A percentile compares a stretch with the other conserved stretches of the same genome.
Evolutionary conservation across 2,888 invertebrate genomes (phyloP).

Genomic region (Liodrosophila aerea): DNA sequence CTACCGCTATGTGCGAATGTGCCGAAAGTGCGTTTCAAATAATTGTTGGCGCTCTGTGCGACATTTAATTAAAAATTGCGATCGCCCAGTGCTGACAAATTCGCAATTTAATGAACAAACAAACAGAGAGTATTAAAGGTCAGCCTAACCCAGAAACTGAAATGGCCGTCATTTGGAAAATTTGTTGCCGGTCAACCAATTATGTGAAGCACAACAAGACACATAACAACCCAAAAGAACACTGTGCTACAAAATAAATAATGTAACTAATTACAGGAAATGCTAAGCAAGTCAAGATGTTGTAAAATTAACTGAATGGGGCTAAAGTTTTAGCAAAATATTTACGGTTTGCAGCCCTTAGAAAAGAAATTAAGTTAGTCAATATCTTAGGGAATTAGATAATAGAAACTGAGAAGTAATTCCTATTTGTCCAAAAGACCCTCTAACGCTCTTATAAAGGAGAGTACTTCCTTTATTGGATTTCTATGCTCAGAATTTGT

Average conservation of each 20-base stretch:
- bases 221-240: constrained; percentile 2
- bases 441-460: no score
- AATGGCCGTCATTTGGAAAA: constrained; percentile 34
- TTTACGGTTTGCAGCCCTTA: no score
- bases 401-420: no score
- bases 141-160: constrained; percentile 10
- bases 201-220: constrained; percentile 1
- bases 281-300: no score
- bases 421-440: no score
- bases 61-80: constrained; percentile 43
- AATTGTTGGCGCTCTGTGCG: constrained; percentile 16
- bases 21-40: constrained; percentile 33
- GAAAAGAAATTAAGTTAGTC: no score
- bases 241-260: constrained; percentile 12
- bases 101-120: constrained; percentile 37
- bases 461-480: no score
- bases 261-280: neutral
- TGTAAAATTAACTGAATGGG: no score
- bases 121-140: constrained; percentile 34
- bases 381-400: no score
- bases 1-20: constrained; percentile 32
- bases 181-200: constrained; percentile 31
- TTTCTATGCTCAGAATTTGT: no score
- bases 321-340: no score
- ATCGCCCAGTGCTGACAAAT: constrained; percentile 8